phyloP scores from a whole-genome alignment of 2,113 vertebrate species.

The Prionailurus bengalensis region DNA sequence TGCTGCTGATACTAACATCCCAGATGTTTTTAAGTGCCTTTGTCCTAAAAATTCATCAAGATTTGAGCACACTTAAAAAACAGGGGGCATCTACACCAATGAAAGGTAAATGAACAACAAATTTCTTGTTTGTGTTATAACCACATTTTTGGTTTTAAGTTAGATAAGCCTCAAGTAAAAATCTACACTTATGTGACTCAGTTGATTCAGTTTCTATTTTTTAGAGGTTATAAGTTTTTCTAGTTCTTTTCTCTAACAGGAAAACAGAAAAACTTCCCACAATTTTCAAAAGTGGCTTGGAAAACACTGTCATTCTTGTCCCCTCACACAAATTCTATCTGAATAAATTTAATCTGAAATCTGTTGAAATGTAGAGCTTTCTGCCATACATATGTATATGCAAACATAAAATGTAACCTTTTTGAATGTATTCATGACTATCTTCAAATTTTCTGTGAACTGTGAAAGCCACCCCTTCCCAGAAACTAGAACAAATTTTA shows the following conservation, averaged over 20 bases:
- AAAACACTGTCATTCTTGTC: not conserved
- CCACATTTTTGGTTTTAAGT: conserved; percentile 7
- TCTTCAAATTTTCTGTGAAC: not conserved
- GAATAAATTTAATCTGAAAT: not conserved
- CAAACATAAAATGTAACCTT: not conserved
- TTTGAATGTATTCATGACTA: not conserved
- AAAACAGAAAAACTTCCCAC: conserved; percentile 1
- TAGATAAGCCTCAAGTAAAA: not conserved
- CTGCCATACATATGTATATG: not conserved
- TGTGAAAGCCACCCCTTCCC: not conserved
- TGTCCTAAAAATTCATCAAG: conserved; percentile 65
- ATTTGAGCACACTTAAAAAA: conserved; percentile 29
- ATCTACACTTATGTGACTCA: not conserved
- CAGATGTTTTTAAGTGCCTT: conserved; percentile 64
- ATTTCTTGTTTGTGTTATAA: not conserved
- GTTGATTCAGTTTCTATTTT: not conserved
- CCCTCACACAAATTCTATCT: not conserved
- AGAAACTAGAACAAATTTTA: not conserved
- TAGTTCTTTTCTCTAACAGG: not conserved
- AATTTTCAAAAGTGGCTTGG: not conserved
- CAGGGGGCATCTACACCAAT: conserved; percentile 1
- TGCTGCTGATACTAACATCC: conserved; percentile 54
- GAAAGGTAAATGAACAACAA: conserved; percentile 4
- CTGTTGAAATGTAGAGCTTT: not conserved
- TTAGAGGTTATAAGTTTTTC: not conserved